These are phyloP conservation scores for Dicyrtomina minuta DNA, from an alignment of 2,888 invertebrate genomes.

Conservation along the genomic window DNA sequence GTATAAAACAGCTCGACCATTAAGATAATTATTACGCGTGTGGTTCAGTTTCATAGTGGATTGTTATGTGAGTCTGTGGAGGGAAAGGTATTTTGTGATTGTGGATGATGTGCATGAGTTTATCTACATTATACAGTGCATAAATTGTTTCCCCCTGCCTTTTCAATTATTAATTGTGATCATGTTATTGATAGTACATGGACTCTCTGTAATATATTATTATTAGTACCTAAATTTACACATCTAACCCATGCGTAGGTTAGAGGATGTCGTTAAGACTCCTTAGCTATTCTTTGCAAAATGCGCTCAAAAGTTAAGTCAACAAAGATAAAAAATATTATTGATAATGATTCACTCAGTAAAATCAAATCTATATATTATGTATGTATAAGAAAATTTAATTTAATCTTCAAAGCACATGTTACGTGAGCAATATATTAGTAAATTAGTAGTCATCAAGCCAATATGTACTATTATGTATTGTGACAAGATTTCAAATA, in stretches of 20 bases:
- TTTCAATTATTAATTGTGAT: neutral
- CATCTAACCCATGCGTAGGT: constrained; percentile 27
- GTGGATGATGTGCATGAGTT: constrained; percentile 11
- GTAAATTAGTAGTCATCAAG: neutral
- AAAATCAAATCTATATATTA: constrained; percentile 3
- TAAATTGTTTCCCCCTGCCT: constrained; percentile 17
- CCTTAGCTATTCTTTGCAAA: constrained; percentile 16
- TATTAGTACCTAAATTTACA: neutral
- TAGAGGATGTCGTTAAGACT: constrained; percentile 22
- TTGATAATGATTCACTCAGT: constrained; percentile 1
- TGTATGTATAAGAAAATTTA: neutral
- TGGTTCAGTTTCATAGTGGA: no score
- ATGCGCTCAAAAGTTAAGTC: constrained; percentile 29
- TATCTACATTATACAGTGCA: neutral
- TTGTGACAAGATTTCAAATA: neutral
- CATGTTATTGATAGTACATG: neutral
- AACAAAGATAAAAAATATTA: constrained; percentile 24
- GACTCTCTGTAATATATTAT: neutral
- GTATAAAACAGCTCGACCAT: no score
- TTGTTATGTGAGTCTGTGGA: no score
- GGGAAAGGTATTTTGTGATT: neutral
- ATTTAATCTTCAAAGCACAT: neutral
- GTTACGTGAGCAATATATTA: neutral
- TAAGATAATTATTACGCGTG: no score
- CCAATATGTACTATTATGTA: no score